Percentiles rank a stretch among this genome's conserved stretches.
These are phyloP conservation scores for Lagodon rhomboides DNA, from an alignment of 2,797 vertebrate genomes.

Conservation along the genomic window DNA sequence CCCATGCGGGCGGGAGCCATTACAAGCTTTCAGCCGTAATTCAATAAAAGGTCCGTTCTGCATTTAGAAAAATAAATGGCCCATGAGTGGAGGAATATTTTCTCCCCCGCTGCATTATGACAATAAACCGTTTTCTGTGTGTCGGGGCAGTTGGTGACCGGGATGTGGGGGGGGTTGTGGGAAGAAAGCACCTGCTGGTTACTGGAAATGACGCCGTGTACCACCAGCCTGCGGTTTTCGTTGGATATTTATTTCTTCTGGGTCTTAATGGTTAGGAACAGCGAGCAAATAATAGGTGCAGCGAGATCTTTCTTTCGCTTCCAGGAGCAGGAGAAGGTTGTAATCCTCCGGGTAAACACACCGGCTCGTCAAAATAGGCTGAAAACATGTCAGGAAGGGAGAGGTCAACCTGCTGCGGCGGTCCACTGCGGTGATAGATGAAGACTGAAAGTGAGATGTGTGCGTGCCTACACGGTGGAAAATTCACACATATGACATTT, in stretches of 20 bases:
- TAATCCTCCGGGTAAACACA: conserved; percentile 71
- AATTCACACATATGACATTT: conserved; percentile 61
- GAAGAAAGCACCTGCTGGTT: conserved; percentile 80
- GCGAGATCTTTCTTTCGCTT: conserved; percentile 69
- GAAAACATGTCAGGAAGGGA: conserved; percentile 43
- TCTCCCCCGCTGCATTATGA: conserved; percentile 77
- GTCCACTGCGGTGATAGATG: conserved; percentile 17
- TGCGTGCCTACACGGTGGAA: conserved; percentile 38
- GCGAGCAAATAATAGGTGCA: conserved; percentile 82
- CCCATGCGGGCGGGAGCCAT: conserved; percentile 80
- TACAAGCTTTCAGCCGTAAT: conserved; percentile 84
- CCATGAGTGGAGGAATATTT: conserved; percentile 79
- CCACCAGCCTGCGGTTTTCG: conserved; percentile 72
- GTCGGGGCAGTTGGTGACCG: conserved; percentile 44
- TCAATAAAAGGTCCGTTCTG: conserved; percentile 83
- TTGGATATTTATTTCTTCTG: conserved; percentile 83
- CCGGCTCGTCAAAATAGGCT: conserved; percentile 41
- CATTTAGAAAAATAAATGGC: conserved; percentile 85
- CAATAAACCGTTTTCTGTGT: conserved; percentile 81
- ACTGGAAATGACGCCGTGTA: conserved; percentile 78
- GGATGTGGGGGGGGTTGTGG: conserved; percentile 60
- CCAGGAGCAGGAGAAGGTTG: conserved; percentile 67
- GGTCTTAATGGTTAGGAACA: conserved; percentile 80
- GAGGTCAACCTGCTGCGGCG: conserved; percentile 27
- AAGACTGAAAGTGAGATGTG: conserved; percentile 13